Evolutionary conservation across 2,888 invertebrate species (phyloP).

Genomic region (Dendrolimus houi): DNA sequence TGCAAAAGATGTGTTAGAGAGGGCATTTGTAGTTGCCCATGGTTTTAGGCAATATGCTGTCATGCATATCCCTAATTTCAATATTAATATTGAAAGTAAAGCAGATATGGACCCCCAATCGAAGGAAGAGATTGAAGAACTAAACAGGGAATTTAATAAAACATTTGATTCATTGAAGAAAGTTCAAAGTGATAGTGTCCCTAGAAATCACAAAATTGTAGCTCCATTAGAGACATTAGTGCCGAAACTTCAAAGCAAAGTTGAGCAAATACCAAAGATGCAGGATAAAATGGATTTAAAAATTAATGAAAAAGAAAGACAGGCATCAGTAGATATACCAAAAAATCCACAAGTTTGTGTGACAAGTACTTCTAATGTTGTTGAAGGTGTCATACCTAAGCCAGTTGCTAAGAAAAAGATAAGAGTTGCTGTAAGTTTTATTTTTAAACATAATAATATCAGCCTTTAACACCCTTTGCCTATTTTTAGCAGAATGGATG

Average conservation of each 20-base stretch:
- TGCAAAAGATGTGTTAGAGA: constrained; percentile 70
- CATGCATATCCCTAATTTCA: constrained; percentile 48
- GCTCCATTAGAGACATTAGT: constrained; percentile 25
- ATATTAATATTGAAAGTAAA: constrained; percentile 24
- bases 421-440: constrained; percentile 48
- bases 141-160: constrained; percentile 61
- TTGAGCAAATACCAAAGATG: background rate
- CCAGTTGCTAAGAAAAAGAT: constrained; percentile 62
- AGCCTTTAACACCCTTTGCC: no score
- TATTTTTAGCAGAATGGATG: no score
- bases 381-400: constrained; percentile 24
- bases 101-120: constrained; percentile 43
- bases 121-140: constrained; percentile 54
- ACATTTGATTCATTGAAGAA: constrained; percentile 56
- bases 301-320: background rate
- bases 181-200: constrained; percentile 15
- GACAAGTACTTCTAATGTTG: background rate
- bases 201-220: constrained; percentile 16
- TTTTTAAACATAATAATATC: no score
- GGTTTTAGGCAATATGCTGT: constrained; percentile 80
- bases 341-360: background rate
- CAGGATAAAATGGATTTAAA: background rate
- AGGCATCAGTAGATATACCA: background rate
- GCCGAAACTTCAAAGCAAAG: constrained; percentile 6
- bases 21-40: constrained; percentile 81